phyloP scores from a whole-genome alignment of 1,140 invertebrate species.

The Colletes gigas region DNA sequence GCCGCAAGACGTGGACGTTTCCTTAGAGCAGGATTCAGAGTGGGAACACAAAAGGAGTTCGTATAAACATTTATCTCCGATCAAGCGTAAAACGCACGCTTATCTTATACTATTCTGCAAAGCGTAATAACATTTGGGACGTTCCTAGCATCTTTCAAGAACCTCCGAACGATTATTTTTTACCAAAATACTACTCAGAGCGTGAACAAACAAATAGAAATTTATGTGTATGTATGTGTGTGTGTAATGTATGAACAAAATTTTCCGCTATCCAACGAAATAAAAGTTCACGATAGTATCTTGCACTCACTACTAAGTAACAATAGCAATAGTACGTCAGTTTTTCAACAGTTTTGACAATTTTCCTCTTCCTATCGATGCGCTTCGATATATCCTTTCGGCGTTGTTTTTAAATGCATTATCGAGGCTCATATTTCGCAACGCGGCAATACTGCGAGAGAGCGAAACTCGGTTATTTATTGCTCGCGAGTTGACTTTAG shows the following conservation, averaged over 20 bases:
- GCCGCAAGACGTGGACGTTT: slow-evolving; percentile 9
- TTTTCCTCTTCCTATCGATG: background rate
- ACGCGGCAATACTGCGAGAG: background rate
- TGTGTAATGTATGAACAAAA: no score
- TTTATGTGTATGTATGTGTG: no score
- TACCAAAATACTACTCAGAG: no score
- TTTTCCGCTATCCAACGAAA: no score
- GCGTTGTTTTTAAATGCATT: background rate
- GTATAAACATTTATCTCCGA: background rate
- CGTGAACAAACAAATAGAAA: no score
- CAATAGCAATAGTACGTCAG: background rate
- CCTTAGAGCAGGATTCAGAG: background rate
- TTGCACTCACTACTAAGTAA: no score
- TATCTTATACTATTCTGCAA: background rate
- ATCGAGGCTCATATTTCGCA: slow-evolving; percentile 16
- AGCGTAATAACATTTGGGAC: background rate
- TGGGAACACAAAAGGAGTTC: background rate
- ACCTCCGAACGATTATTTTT: no score
- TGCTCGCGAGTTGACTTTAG: background rate
- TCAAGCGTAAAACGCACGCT: background rate
- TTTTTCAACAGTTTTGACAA: background rate
- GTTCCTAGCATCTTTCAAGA: background rate
- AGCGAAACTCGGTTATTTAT: slow-evolving; percentile 17
- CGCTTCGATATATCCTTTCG: background rate
- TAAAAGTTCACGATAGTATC: no score